phyloP scores from a whole-genome alignment of 2,113 vertebrate genomes.

The Tyrannus savana region DNA sequence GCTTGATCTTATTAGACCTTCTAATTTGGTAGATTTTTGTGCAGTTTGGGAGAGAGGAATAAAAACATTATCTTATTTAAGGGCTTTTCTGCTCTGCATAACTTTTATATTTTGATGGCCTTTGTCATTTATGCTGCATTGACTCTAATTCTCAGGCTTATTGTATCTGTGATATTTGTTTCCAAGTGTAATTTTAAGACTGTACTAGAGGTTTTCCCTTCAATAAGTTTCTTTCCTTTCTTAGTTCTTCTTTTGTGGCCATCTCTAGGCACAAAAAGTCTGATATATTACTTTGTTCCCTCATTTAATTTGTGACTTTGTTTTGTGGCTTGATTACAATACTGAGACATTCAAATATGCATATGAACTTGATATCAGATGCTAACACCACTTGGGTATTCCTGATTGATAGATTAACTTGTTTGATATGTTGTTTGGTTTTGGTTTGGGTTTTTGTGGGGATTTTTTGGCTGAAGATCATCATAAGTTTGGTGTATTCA shows the following conservation, averaged over 20 bases:
- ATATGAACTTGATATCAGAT: neutral
- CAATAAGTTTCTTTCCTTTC: neutral
- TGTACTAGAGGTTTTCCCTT: neutral
- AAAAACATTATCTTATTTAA: neutral
- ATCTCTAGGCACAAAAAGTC: neutral
- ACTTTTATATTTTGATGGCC: neutral
- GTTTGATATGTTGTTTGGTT: neutral
- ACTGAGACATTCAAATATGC: neutral
- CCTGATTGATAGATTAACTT: neutral
- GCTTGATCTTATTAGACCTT: neutral
- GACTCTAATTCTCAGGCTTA: neutral
- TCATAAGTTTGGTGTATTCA: neutral
- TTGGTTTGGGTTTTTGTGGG: neutral
- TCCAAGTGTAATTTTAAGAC: neutral
- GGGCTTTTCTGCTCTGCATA: neutral
- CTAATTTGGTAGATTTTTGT: neutral
- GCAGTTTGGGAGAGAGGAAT: neutral
- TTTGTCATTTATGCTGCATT: neutral
- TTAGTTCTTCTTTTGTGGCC: neutral
- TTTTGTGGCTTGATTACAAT: neutral
- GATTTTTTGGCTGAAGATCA: neutral
- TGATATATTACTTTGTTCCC: neutral
- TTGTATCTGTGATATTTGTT: neutral
- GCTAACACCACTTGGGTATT: neutral
- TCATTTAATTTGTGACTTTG: neutral